Base-by-base conservation (phyloP, 1,140 invertebrate genomes). In the Subanguina moxae region DNA sequence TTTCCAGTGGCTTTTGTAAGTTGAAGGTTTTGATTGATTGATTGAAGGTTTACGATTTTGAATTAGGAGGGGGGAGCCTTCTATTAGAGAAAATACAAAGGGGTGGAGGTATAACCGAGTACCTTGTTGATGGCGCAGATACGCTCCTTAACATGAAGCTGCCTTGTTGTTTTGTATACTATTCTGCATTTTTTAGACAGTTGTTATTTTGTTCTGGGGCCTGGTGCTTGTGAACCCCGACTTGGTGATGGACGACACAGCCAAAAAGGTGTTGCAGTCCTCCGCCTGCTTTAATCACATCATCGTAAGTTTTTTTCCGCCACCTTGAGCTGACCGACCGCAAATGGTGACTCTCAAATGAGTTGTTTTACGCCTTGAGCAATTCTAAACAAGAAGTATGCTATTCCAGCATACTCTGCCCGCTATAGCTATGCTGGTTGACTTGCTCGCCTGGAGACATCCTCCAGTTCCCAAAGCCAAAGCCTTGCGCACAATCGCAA, bases 261-360 rank as follows among this genome's bases (percentile, higher is more conserved):
- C 74, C 0, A 74, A 75, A 30, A 28, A 48, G 56, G 23, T 72
- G 11, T 38, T 77, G 23, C 52, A 73, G 17, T 57, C 66, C 0
- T 21, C 66, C 23, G 45, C 46, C 19, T 77, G 71, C 71, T 77
- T 74, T 58, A 77, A 77, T 56, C 76, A 77, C 43, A 64, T 64
- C 15, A 9, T 77, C 1, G 75, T 76, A 70, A 59, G 58, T 3
- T 15, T n/a, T n/a, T n/a, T n/a, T n/a, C n/a, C n/a, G n/a, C n/a
- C n/a, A n/a, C n/a, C n/a, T n/a, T n/a, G n/a, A n/a, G n/a, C n/a
- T n/a, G n/a, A n/a, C n/a, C n/a, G n/a, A n/a, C n/a, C n/a, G n/a
- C n/a, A n/a, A n/a, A n/a, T n/a, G n/a, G n/a, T n/a, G n/a, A n/a
- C n/a, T n/a, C n/a, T n/a, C n/a, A n/a, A n/a, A n/a, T n/a, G n/a